These are phyloP conservation scores for Galemys pyrenaicus DNA, from an alignment of 2,113 vertebrate species.

Conservation along the genomic window DNA sequence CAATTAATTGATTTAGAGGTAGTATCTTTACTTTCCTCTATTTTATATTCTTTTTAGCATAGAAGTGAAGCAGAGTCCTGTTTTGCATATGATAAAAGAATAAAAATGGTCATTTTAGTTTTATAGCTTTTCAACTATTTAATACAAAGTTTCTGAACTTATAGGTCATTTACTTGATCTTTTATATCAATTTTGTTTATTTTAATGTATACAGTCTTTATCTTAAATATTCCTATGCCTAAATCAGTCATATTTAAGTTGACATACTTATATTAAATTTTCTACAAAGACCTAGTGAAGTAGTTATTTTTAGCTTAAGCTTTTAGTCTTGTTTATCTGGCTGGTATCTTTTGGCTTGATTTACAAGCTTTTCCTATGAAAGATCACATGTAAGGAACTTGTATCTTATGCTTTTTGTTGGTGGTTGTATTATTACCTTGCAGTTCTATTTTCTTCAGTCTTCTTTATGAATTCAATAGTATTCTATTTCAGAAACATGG, in stretches of 20 bases:
- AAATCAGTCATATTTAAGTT: slow-evolving; percentile 59
- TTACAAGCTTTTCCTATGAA: slow-evolving; percentile 74
- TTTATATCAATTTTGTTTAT: slow-evolving; percentile 61
- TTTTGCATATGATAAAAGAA: slow-evolving; percentile 37
- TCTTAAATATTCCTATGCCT: slow-evolving; percentile 58
- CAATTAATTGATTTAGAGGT: background rate
- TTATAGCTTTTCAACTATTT: slow-evolving; percentile 55
- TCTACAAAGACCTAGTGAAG: slow-evolving; percentile 70
- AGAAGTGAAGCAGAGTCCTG: slow-evolving; percentile 37
- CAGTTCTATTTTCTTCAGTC: slow-evolving; percentile 64
- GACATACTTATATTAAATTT: slow-evolving; percentile 67
- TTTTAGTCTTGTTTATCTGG: slow-evolving; percentile 81
- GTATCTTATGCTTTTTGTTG: slow-evolving; percentile 70
- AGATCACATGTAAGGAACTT: slow-evolving; percentile 72
- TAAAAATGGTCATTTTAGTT: slow-evolving; percentile 58
- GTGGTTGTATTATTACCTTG: slow-evolving; percentile 72
- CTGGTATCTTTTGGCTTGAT: slow-evolving; percentile 75
- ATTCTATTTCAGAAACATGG: slow-evolving; percentile 76
- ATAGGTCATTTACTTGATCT: slow-evolving; percentile 42
- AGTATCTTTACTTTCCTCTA: background rate
- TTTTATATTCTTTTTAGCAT: background rate
- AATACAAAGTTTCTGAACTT: slow-evolving; percentile 66
- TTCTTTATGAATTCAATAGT: slow-evolving; percentile 70
- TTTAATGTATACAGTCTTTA: slow-evolving; percentile 53
- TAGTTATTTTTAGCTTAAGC: slow-evolving; percentile 78